phyloP scores from a whole-genome alignment of 2,888 invertebrate genomes.

The Agonopterix subpropinquella region DNA sequence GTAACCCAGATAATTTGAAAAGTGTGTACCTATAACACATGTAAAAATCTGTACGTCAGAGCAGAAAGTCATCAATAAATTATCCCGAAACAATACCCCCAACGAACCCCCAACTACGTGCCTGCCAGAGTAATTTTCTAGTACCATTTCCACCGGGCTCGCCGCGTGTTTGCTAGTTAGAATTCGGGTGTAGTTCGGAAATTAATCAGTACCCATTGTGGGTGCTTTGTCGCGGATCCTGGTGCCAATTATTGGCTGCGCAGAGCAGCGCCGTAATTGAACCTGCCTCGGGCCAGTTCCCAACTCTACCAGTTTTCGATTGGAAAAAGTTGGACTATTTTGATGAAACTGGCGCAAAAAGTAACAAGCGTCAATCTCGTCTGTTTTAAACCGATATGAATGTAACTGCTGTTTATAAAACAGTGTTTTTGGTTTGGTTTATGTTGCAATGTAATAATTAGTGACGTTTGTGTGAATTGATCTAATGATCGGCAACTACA shows the following conservation, averaged over 20 bases:
- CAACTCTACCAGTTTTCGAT: constrained; percentile 20
- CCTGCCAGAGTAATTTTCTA: neutral
- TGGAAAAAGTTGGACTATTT: constrained; percentile 31
- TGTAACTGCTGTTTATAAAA: no score
- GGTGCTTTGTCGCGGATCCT: constrained; percentile 68
- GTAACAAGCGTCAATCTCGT: constrained; percentile 4
- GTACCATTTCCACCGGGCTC: constrained; percentile 31
- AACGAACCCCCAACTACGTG: no score
- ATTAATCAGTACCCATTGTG: constrained; percentile 73
- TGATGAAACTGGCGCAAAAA: constrained; percentile 15
- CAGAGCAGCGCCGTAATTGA: constrained; percentile 57
- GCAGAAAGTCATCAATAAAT: no score
- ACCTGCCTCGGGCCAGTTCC: constrained; percentile 46
- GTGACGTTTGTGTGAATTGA: no score
- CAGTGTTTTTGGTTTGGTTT: no score
- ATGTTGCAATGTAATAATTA: no score
- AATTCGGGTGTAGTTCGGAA: constrained; percentile 73
- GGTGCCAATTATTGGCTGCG: constrained; percentile 69
- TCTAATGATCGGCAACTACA: no score
- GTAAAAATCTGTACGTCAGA: no score
- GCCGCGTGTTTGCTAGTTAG: constrained; percentile 69
- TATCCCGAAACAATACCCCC: no score
- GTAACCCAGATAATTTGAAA: no score
- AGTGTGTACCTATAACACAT: no score
- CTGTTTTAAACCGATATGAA: neutral